Conservation (phyloP, 1,140 invertebrate genomes). For the Hyles euphorbiae region DNA sequence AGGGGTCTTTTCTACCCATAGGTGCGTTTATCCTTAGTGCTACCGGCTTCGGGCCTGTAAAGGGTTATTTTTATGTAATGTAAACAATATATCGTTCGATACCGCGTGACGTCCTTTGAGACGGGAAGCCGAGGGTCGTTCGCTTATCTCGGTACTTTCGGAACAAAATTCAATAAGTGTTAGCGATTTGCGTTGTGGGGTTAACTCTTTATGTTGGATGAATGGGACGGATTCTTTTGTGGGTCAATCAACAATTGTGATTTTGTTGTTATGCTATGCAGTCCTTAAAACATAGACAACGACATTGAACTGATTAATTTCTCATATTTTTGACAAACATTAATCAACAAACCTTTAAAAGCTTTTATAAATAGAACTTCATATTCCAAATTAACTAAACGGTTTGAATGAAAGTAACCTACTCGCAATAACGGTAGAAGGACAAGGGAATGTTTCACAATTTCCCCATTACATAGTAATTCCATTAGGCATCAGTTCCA, state of each 20-base stretch:
- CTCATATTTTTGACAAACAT: too few relatives aligned
- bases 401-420: too few relatives aligned
- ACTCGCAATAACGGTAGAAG: background rate
- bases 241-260: too few relatives aligned
- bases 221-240: too few relatives aligned
- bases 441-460: slow-evolving; percentile 14
- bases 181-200: too few relatives aligned
- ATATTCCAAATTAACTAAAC: too few relatives aligned
- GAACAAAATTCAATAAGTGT: background rate
- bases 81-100: slow-evolving; percentile 7
- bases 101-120: background rate
- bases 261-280: too few relatives aligned
- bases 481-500: slow-evolving; percentile 12
- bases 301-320: too few relatives aligned
- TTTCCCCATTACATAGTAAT: slow-evolving; percentile 14
- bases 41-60: slow-evolving; percentile 1
- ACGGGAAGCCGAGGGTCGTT: slow-evolving; percentile 2
- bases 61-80: slow-evolving; percentile 11
- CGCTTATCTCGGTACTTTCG: background rate
- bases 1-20: slow-evolving; percentile 2
- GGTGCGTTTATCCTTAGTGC: slow-evolving; percentile 2
- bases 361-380: too few relatives aligned
- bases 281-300: too few relatives aligned
- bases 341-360: too few relatives aligned
- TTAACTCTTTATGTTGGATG: too few relatives aligned